Conservation (phyloP, 2,797 vertebrate genomes). For the Benthosema pterotum region DNA sequence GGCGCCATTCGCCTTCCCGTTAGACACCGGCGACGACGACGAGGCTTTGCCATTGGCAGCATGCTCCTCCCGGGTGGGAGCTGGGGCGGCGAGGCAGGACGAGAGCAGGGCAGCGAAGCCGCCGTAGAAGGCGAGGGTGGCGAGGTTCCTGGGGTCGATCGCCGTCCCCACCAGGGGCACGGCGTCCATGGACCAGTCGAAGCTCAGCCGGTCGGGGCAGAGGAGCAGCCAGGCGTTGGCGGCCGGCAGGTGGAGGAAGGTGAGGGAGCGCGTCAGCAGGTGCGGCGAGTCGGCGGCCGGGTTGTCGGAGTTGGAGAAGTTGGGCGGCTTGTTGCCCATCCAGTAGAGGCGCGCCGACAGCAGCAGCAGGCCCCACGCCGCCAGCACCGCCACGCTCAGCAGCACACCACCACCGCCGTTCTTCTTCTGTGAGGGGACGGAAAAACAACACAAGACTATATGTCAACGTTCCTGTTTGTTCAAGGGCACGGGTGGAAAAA, state of each 20-base stretch:
- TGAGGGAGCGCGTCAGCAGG: slow-evolving; percentile 87
- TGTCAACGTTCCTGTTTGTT: no score
- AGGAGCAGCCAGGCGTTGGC: slow-evolving; percentile 95
- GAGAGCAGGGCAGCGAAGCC: slow-evolving; percentile 85
- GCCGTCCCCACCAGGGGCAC: slow-evolving; percentile 90
- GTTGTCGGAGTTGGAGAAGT: slow-evolving; percentile 99
- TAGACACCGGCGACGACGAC: slow-evolving; percentile 47
- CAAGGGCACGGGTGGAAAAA: no score
- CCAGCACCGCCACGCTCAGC: slow-evolving; percentile 86
- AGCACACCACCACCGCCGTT: slow-evolving; percentile 82
- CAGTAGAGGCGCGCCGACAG: slow-evolving; percentile 93
- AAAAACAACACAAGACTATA: not conserved
- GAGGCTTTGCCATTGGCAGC: slow-evolving; percentile 84
- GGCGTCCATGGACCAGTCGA: slow-evolving; percentile 99
- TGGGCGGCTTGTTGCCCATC: slow-evolving; percentile 98
- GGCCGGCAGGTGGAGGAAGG: slow-evolving; percentile 93
- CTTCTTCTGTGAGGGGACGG: slow-evolving; percentile 83
- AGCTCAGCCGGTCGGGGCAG: slow-evolving; percentile 95
- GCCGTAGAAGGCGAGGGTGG: slow-evolving; percentile 90
- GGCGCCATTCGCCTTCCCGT: slow-evolving; percentile 75
- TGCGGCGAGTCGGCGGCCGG: slow-evolving; percentile 93
- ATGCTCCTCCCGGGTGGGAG: slow-evolving; percentile 74
- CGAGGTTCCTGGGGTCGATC: slow-evolving; percentile 93
- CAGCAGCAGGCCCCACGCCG: slow-evolving; percentile 88
- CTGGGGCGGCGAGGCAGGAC: slow-evolving; percentile 76